Evolutionary conservation across 2,888 invertebrate species (phyloP), one percentile per base, ranked within the genome.

Genomic region (Eristalis tenax): DNA sequence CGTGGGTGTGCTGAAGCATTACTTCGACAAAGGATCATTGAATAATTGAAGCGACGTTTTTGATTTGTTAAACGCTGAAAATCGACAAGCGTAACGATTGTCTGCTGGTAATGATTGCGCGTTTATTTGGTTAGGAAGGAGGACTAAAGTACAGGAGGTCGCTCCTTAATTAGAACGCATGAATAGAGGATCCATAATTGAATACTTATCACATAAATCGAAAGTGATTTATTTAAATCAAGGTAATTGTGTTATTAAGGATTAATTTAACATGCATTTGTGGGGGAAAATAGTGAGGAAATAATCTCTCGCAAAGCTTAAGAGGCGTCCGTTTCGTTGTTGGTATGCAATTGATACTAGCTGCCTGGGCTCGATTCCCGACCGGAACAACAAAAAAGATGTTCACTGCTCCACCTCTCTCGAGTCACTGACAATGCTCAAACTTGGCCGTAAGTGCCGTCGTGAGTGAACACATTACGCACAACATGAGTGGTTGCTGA

Each of bases 1-100:
- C 43, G 18, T 40, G 32, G 43, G 38, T 70, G n/a, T 59, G 5
- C 68, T 69, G 59, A 66, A 75, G 70, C 69, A 84, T 80, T 68
- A 71, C 71, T 57, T 85, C 76, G n/a, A 76, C 76, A 43, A 76
- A 43, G 80, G 76, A 68, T 71, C 84, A 85, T 85, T 70, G 76
- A 85, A 85, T 80, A 80, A 80, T 85, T 85, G 76, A 73, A 84
- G 71, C 70, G 73, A 59, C 73, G 18, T 59, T 75, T 70, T 66
- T 70, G 59, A 80, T 80, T 71, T 66, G 80, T 61, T 56, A 71
- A 18, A 57, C 32, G 70, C 71, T 71, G 66, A 28, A 84, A 85
- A 80, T 76, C 76, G 71, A 80, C 71, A 71, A 70, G 56, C 32
- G 64, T 64, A 57, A 71, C 50, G n/a, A 13, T 22, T 66, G 40